Percentiles rank a stretch among this genome's conserved stretches.
These are phyloP conservation scores for Drosophila neonasuta DNA, from an alignment of 2,888 invertebrate species.

Conservation along the genomic window DNA sequence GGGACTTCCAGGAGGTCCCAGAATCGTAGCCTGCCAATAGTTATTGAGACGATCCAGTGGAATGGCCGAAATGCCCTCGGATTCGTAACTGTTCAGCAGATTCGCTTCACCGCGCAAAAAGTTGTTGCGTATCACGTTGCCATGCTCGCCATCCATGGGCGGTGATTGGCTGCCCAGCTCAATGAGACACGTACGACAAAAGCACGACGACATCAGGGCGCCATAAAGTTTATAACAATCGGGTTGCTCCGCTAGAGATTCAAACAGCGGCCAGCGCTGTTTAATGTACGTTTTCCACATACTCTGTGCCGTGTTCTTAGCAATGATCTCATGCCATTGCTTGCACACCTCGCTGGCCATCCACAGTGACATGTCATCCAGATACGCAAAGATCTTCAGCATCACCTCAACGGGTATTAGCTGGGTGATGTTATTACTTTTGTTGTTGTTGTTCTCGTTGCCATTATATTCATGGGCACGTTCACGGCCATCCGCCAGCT, in stretches of 20 bases:
- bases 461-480: slow-evolving; percentile 65
- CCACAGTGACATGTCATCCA: slow-evolving; percentile 96
- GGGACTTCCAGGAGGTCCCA: slow-evolving; percentile 95
- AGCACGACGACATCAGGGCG: slow-evolving; percentile 88
- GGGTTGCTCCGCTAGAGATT: slow-evolving; percentile 86
- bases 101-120: slow-evolving; percentile 89
- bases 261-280: slow-evolving; percentile 93
- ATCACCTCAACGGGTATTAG: slow-evolving; percentile 85
- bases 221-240: slow-evolving; percentile 92
- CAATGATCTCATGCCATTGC: slow-evolving; percentile 91
- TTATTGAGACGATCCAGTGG: slow-evolving; percentile 82
- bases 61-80: slow-evolving; percentile 82
- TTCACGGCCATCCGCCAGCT: slow-evolving; percentile 76
- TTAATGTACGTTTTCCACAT: slow-evolving; percentile 91
- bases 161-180: slow-evolving; percentile 90
- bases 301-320: slow-evolving; percentile 89
- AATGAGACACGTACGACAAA: slow-evolving; percentile 93
- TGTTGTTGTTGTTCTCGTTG: slow-evolving; percentile 14
- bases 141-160: slow-evolving; percentile 85
- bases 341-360: slow-evolving; percentile 93
- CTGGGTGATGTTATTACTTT: slow-evolving; percentile 62
- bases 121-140: slow-evolving; percentile 92
- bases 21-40: slow-evolving; percentile 97
- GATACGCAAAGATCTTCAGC: slow-evolving; percentile 92
- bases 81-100: slow-evolving; percentile 80